phyloP scores from a whole-genome alignment of 2,113 vertebrate genomes.

The Sclerurus mexicanus region DNA sequence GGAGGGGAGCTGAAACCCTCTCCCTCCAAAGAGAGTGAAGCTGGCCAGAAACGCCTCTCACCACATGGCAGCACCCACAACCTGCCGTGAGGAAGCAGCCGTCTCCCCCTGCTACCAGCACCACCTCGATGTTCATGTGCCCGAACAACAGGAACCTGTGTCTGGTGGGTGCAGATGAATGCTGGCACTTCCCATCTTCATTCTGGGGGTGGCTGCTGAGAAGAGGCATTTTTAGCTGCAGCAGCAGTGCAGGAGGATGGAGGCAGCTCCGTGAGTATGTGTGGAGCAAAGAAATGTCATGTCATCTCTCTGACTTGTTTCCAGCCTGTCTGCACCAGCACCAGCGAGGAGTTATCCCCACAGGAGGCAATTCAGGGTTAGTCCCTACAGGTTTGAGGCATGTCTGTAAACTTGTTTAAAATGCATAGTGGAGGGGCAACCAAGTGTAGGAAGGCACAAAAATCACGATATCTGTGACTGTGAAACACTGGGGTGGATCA shows the following conservation, averaged over 20 bases:
- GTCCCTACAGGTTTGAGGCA: background rate
- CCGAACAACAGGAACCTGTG: background rate
- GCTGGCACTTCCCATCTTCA: background rate
- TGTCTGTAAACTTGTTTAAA: background rate
- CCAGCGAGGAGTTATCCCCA: background rate
- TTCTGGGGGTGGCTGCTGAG: background rate
- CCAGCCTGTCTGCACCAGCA: fast-evolving
- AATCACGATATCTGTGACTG: background rate
- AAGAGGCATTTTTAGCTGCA: background rate
- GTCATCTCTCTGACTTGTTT: background rate
- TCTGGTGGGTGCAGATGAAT: background rate
- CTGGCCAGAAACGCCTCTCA: background rate
- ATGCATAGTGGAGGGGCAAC: background rate
- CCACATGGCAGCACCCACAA: background rate
- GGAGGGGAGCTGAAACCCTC: background rate
- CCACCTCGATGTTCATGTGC: fast-evolving
- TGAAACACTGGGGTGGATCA: background rate
- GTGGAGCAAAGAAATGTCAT: fast-evolving
- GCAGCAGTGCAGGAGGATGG: background rate
- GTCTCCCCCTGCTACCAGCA: fast-evolving
- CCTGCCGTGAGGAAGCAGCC: fast-evolving
- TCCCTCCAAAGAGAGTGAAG: background rate
- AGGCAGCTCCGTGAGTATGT: background rate
- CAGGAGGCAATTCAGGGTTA: fast-evolving
- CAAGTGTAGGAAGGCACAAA: background rate